Conservation (phyloP, 2,797 vertebrate species). For the Rhabdomys pumilio region DNA sequence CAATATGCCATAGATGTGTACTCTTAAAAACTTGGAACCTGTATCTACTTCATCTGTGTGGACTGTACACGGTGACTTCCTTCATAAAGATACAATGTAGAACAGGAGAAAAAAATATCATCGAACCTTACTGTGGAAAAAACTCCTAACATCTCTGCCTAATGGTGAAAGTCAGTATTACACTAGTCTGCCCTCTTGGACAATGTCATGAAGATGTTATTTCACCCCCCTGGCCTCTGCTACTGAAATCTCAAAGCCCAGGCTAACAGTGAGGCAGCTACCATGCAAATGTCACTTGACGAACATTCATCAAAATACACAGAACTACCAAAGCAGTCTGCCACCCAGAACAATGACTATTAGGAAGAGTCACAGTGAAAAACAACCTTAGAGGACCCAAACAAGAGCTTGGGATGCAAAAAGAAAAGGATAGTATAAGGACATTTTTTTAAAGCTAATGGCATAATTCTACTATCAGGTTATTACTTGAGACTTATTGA, state of each 20-base stretch:
- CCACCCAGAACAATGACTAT: background rate
- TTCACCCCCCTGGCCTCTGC: background rate
- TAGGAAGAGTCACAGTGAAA: background rate
- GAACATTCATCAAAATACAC: background rate
- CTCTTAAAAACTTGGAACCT: no score
- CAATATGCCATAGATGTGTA: background rate
- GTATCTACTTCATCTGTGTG: background rate
- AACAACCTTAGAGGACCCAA: background rate
- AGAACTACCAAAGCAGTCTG: background rate
- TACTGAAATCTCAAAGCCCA: rapidly evolving
- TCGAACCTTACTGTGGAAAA: background rate
- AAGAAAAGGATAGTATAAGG: background rate
- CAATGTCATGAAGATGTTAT: background rate
- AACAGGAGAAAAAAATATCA: background rate
- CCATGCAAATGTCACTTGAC: background rate
- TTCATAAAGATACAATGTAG: background rate
- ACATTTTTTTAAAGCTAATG: background rate
- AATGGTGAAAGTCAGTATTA: background rate
- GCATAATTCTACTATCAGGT: background rate
- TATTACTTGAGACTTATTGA: background rate
- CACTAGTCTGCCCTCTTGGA: background rate
- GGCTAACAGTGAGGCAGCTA: background rate
- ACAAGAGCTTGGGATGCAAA: background rate
- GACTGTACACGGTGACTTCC: rapidly evolving
- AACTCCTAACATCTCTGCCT: no score